A percentile compares a stretch with the other conserved stretches of the same genome.
Conservation (phyloP, 1,140 invertebrate genomes). For the Philotrypesis tridentata region DNA sequence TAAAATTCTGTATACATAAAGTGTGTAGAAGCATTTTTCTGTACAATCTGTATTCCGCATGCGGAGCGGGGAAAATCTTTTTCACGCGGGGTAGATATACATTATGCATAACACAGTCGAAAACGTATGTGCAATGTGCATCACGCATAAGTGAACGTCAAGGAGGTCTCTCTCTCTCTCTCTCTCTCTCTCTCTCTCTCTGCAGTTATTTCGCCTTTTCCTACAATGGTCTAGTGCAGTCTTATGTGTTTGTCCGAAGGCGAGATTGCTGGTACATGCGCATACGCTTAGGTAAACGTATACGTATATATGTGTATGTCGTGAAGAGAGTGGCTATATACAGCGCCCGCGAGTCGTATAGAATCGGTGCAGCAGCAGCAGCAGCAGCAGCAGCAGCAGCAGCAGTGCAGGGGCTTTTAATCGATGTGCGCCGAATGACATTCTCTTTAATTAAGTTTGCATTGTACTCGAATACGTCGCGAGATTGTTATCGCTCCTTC, state of each 20-base stretch:
- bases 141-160: not conserved
- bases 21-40: too few species aligned
- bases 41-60: too few species aligned
- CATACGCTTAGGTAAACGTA: too few species aligned
- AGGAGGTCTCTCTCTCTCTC: too few species aligned
- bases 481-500: constrained; percentile 61
- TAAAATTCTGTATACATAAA: too few species aligned
- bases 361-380: too few species aligned
- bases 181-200: too few species aligned
- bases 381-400: too few species aligned
- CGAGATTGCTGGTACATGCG: not conserved
- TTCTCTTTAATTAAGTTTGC: constrained; percentile 68
- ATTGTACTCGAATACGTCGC: constrained; percentile 59
- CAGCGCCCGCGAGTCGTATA: not conserved
- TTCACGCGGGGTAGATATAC: too few species aligned
- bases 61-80: too few species aligned
- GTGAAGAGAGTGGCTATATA: not conserved
- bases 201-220: not conserved
- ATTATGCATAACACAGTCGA: too few species aligned
- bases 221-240: not conserved
- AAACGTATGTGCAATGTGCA: too few species aligned
- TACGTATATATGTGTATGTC: not conserved
- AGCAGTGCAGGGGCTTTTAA: not conserved
- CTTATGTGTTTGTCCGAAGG: not conserved
- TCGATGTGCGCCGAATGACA: constrained; percentile 42